A percentile compares a stretch with the other conserved stretches of the same genome.
phyloP scores from a whole-genome alignment of 2,797 vertebrate species.

The Phoeniculus purpureus region DNA sequence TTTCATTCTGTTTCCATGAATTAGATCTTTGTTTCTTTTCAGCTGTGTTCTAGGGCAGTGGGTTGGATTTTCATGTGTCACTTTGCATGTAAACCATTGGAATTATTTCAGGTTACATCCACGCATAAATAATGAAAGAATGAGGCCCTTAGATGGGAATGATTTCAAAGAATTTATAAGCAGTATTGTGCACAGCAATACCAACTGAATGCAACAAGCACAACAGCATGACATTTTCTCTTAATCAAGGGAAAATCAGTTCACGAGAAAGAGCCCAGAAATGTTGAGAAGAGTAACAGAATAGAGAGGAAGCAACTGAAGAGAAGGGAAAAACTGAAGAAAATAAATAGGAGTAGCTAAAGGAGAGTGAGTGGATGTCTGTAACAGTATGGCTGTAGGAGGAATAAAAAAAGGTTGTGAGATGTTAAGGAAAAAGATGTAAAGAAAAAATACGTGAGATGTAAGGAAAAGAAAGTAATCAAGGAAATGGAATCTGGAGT shows the following conservation, averaged over 20 bases:
- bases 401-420: background rate
- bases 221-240: background rate
- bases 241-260: background rate
- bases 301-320: slow-evolving; percentile 26
- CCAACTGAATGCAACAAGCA: background rate
- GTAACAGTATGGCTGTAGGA: background rate
- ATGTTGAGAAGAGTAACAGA: slow-evolving; percentile 22
- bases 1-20: slow-evolving; percentile 29
- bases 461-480: background rate
- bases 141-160: background rate
- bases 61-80: background rate
- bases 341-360: background rate
- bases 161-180: background rate
- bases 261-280: background rate
- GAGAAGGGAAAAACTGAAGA: background rate
- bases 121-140: background rate
- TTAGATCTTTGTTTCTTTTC: slow-evolving; percentile 9
- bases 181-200: background rate
- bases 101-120: background rate
- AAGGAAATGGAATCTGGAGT: background rate
- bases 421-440: background rate
- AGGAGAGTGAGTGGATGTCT: background rate
- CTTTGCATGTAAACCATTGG: background rate
- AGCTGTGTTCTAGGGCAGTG: background rate
- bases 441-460: background rate